Base-by-base conservation (phyloP, 2,888 invertebrate species). In the Eledona agricola region DNA sequence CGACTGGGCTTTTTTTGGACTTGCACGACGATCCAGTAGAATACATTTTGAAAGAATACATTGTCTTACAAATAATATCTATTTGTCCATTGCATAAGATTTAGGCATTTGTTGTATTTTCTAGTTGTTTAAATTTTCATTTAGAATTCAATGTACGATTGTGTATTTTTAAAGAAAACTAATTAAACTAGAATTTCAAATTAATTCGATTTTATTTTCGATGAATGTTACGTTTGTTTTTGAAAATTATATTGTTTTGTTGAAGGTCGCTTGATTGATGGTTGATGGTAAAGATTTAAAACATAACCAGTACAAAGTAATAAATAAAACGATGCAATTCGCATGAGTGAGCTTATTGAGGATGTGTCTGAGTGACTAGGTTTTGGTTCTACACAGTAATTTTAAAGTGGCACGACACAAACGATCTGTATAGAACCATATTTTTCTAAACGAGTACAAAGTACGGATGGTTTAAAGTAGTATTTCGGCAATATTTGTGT, bases 1-100 rank as follows among this genome's bases (percentile, higher is more conserved):
- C n/a, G n/a, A n/a, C n/a, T n/a, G n/a, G 28, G 42, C 56, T 63
- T 64, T 65, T 65, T 66, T 66, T 63, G 63, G 63, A 57, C 62
- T 64, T 64, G 53, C 29, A 15, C 6, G 22, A 46, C 25, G 20
- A 40, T 32, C 51, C 35, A 37, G 38, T 59, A 55, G 54, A 54
- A 32, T 53, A 47, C 45, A 42, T 34, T 28, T 28, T 16, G 28
- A 45, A 20, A 26, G 19, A 29, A 51, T 23, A 29, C 51, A 51
- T 58, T 47, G 37, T 56, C 38, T 53, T 53, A 52, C 15, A 50
- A 29, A 63, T 60, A 64, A 66, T 70, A 68, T 59, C 70, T 70
- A 70, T 68, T 69, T 71, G 69, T 69, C 69, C 69, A 67, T 69
- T 66, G 67, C 66, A 64, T 67, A 65, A 62, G 67, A 60, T 59